Evolutionary conservation across 2,797 vertebrate genomes (phyloP).

Genomic region (Chloroceryle inda): DNA sequence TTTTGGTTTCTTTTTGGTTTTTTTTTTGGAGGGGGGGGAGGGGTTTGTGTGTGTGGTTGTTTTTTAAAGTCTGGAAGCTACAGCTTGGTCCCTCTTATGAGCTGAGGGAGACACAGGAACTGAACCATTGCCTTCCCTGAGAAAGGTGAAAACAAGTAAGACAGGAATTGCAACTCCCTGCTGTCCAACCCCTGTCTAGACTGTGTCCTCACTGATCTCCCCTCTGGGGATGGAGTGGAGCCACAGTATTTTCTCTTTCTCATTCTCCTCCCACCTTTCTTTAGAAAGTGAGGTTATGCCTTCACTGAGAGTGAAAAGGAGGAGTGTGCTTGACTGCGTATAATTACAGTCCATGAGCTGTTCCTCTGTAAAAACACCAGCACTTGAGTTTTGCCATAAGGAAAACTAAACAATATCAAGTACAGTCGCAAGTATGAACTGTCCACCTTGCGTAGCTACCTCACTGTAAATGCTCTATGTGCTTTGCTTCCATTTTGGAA

Average conservation of each 20-base stretch:
- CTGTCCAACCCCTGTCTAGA: conserved; percentile 59
- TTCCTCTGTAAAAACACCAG: not conserved
- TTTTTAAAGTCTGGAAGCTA: not conserved
- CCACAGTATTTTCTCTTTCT: conserved; percentile 54
- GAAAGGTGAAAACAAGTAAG: conserved; percentile 46
- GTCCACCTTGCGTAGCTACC: not conserved
- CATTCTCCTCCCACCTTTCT: conserved; percentile 29
- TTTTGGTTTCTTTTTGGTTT: too few relatives aligned
- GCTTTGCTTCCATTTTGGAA: not conserved
- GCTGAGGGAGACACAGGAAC: not conserved
- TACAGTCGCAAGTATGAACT: not conserved
- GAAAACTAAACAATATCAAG: not conserved
- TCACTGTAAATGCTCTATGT: not conserved
- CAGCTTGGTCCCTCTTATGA: not conserved
- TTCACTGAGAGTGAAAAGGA: not conserved
- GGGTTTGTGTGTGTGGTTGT: too few relatives aligned
- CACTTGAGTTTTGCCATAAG: not conserved
- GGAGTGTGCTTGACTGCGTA: not conserved
- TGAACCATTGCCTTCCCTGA: not conserved
- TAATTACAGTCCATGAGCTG: not conserved
- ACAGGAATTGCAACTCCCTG: conserved; percentile 33
- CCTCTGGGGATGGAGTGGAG: conserved; percentile 39
- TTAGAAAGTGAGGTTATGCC: conserved; percentile 21
- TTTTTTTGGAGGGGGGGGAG: too few relatives aligned
- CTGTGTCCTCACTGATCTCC: conserved; percentile 27